Evolutionary conservation across 2,888 invertebrate species (phyloP), one percentile per base, ranked within the genome.

Genomic region (Lottia gigantea): DNA sequence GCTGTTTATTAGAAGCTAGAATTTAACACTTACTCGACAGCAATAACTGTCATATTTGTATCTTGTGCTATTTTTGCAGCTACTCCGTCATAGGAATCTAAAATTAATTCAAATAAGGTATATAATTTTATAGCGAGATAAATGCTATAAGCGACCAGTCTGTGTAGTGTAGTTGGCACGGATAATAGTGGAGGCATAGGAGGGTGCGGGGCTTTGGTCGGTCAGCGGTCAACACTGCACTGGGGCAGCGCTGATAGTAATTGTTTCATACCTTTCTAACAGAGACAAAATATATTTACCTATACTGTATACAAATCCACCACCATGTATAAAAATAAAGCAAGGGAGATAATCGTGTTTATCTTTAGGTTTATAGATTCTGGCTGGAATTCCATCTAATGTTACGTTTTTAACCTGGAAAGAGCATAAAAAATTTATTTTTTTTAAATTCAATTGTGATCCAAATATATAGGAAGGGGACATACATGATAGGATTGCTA

Each of bases 251-350:
- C 40, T 11, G 6, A 8, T 40, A 40, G 11, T 8, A 11, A 40
- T 6, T 40, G 40, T 11, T 8, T 40, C 40, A 40, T 40, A 40
- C 7, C 40, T 55, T 55, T 55, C 23, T 2, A 55, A 55, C 2
- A 12, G 11, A 55, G 1, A 19, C 55, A 55, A 55, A 8, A 19
- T 55, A 19, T n/a, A 64, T 62, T 46, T 61, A 78, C 78, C 72
- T 23, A 71, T 40, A 45, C 46, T 70, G 16, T 72, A 70, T 4
- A 69, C 49, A 16, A 73, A 77, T 12, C 78, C 75, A 26, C 77
- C 77, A 14, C 81, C 82, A 67, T 81, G 82, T 40, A 76, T 69
- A 62, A 73, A 81, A 2, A 81, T 69, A 15, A 82, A 62, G 12
- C 70, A 78, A 11, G 82, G 81, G 8, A 67, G 55, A 1, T 31